Base-by-base conservation (phyloP, 2,797 vertebrate genomes). In the Netta rufina region DNA sequence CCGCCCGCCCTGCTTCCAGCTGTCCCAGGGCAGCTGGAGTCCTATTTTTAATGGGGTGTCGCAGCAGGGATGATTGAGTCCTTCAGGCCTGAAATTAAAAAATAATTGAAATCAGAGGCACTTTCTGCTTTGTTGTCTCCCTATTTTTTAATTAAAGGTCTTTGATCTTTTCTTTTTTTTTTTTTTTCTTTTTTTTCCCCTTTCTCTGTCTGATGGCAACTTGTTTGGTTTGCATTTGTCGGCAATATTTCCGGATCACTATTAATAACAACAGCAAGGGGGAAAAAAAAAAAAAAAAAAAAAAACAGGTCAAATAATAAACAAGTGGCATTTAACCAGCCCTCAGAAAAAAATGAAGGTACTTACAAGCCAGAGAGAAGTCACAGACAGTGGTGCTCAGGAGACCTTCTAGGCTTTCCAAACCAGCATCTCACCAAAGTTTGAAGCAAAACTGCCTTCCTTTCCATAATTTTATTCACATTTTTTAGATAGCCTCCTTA, bases 21-120 rank as follows among this genome's bases (percentile, higher is more conserved):
- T 94, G 78, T 87, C 91, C 11, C 20, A 13, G 74, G 76, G 79
- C 61, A 77, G 87, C 93, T 95, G 90, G 87, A 94, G 88, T 27
- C 58, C 30, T 93, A 92, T 88, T 89, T 87, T 96, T 90, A 85
- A 87, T n/a, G 21, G 53, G 39, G 11, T 22, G 53, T 69, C 89
- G 64, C 71, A 81, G 36, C 69, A 89, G 61, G 78, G 89, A 73
- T 22, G 6, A 74, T 24, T 57, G 61, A 80, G 86, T 69, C 64
- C 6, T 1, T 30, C 18, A 93, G 14, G 27, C 71, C 89, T 66
- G 27, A 56, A 79, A 83, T 20, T 49, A 28, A 90, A 89, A 60
- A 49, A n/a, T 67, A 0, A 51, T 13, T 87, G 19, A 51, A 70
- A 64, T 57, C 15, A 89, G 45, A 77, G 70, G 11, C 16, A 49